Percentiles rank a stretch among this genome's conserved stretches.
Conservation (phyloP, 2,797 vertebrate genomes). For the Knipowitschia caucasica region DNA sequence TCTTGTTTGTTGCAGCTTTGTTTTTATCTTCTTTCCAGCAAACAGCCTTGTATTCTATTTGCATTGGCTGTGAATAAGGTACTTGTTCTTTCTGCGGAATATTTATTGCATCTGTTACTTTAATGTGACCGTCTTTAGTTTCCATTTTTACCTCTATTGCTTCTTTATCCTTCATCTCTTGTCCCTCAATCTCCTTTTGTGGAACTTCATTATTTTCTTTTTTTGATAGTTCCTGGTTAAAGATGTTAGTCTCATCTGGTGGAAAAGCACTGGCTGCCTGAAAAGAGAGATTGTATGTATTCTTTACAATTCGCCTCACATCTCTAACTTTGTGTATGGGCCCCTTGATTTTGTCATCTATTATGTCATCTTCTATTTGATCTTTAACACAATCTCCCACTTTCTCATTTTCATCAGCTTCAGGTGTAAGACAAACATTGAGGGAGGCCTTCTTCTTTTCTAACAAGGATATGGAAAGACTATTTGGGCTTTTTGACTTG, state of each 20-base stretch:
- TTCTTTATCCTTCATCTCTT: slow-evolving; percentile 21
- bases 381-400: slow-evolving; percentile 18
- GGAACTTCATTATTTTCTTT: slow-evolving; percentile 12
- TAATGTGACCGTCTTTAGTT: slow-evolving; percentile 21
- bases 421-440: slow-evolving; percentile 56
- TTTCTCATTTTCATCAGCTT: slow-evolving; percentile 51
- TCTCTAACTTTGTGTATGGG: slow-evolving; percentile 84
- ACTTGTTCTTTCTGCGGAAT: slow-evolving; percentile 49
- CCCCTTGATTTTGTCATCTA: slow-evolving; percentile 59
- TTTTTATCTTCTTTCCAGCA: slow-evolving; percentile 72
- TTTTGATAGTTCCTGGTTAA: slow-evolving; percentile 11
- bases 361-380: slow-evolving; percentile 50
- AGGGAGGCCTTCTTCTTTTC: slow-evolving; percentile 71
- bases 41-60: slow-evolving; percentile 79
- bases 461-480: slow-evolving; percentile 52
- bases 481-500: slow-evolving; percentile 70
- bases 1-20: slow-evolving; percentile 40
- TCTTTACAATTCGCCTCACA: slow-evolving; percentile 87
- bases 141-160: slow-evolving; percentile 14
- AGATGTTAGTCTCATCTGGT: slow-evolving; percentile 30
- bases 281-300: slow-evolving; percentile 84
- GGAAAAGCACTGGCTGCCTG: slow-evolving; percentile 47
- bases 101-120: slow-evolving; percentile 30
- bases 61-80: slow-evolving; percentile 62
- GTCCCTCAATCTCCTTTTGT: slow-evolving; percentile 8